Conservation (phyloP, 2,113 vertebrate species). For the Mola mola region DNA sequence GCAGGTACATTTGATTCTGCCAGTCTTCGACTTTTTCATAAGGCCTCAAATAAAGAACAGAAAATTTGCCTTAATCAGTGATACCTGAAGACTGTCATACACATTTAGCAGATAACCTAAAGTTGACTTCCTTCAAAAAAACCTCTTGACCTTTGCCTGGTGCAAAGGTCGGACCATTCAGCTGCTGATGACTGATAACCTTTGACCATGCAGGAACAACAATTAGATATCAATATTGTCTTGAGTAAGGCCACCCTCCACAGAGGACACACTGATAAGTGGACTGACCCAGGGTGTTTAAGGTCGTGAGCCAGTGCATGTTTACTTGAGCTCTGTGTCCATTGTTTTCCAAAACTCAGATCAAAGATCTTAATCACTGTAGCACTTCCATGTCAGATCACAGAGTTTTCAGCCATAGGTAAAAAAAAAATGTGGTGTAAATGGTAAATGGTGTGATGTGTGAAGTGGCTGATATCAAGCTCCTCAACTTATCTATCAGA, state of each 20-base stretch:
- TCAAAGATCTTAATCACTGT: conserved; percentile 28
- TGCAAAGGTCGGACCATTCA: conserved; percentile 18
- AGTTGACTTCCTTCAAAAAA: conserved; percentile 39
- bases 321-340: conserved; percentile 36
- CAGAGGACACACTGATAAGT: conserved; percentile 38
- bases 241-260: conserved; percentile 6
- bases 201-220: conserved; percentile 47
- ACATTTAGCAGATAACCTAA: conserved; percentile 24
- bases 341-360: conserved; percentile 3
- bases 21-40: too few species aligned
- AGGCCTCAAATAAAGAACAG: too few species aligned
- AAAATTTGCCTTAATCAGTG: background rate
- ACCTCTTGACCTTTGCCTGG: conserved; percentile 31
- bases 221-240: conserved; percentile 54
- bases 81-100: background rate
- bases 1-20: too few species aligned
- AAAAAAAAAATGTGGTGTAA: too few species aligned
- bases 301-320: conserved; percentile 28
- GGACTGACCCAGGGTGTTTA: conserved; percentile 29
- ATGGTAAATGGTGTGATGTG: too few species aligned
- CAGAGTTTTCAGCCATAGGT: background rate
- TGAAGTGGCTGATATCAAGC: too few species aligned
- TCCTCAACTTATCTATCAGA: too few species aligned
- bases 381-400: conserved; percentile 9
- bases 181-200: conserved; percentile 56